Evolutionary conservation across 2,113 vertebrate species (phyloP), one percentile per base, ranked within the genome.

Genomic region (Dasypus novemcinctus): DNA sequence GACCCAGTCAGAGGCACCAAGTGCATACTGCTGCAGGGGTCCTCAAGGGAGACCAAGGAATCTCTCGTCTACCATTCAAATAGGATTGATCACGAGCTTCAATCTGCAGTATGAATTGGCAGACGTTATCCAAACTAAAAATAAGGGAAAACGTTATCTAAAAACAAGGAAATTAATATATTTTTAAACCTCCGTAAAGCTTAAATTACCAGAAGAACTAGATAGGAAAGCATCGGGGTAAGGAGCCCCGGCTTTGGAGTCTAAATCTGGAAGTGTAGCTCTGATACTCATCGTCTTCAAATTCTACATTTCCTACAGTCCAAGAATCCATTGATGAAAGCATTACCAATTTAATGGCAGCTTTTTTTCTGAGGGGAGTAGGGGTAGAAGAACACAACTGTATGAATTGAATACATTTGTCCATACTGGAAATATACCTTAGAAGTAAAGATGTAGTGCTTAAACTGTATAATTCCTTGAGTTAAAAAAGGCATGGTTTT

Each of bases 1-100:
- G 1, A 1, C 49, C n/a, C 72, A 33, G 12, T 1, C 1, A 25
- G 82, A 29, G 5, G 5, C 7, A 2, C 8, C 1, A 20, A n/a
- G 0, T 20, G 4, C 20, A 0, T 6, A 15, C 57, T 21, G 1
- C 57, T 59, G 36, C 25, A 18, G 83, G 52, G 31, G 23, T 8
- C 10, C 12, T 75, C 27, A 18, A 11, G 64, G 92, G 46, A 68
- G 17, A 23, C 59, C 31, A 27, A 36, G 7, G 10, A 4, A 0
- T 57, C n/a, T 64, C 13, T 43, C 13, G 10, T 36, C 14, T 80
- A 13, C 36, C 41, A 9, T 74, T 33, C 41, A 81, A 6, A 36
- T 12, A 43, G 41, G 74, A 75, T 43, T 18, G 1, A 15, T 38
- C 18, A 49, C 25, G 2, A 88, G 59, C 41, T 79, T 82, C 66